A percentile compares a stretch with the other conserved stretches of the same genome.
These are phyloP conservation scores for Elegia similella DNA, from an alignment of 2,888 invertebrate genomes.

Conservation along the genomic window DNA sequence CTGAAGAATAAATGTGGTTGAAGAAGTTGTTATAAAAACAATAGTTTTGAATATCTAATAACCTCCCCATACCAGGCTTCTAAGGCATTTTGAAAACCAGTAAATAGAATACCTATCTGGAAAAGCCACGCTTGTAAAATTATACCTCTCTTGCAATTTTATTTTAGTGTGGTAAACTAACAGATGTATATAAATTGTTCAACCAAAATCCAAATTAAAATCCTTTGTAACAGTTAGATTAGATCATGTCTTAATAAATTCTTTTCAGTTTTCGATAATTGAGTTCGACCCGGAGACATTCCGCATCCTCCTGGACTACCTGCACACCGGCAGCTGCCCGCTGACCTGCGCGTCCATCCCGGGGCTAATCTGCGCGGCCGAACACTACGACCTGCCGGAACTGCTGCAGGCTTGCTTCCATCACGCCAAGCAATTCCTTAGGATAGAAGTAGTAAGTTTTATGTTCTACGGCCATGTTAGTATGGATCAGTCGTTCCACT, in stretches of 20 bases:
- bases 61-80: too few species aligned
- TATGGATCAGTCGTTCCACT: background rate
- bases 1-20: too few species aligned
- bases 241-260: background rate
- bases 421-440: constrained; percentile 95
- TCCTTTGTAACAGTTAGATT: background rate
- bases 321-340: constrained; percentile 96
- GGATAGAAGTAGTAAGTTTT: constrained; percentile 90
- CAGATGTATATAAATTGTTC: too few species aligned
- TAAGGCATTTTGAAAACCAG: too few species aligned
- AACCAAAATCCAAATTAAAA: too few species aligned
- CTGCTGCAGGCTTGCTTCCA: constrained; percentile 96
- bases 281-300: constrained; percentile 97
- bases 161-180: too few species aligned
- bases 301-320: constrained; percentile 93
- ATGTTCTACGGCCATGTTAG: too few species aligned
- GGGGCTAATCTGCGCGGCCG: constrained; percentile 95
- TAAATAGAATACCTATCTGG: too few species aligned
- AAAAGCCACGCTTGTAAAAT: too few species aligned
- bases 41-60: too few species aligned
- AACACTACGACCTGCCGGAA: constrained; percentile 96
- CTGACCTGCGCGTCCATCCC: constrained; percentile 95
- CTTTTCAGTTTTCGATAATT: constrained; percentile 92
- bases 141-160: too few species aligned
- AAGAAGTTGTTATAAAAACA: too few species aligned